Evolutionary conservation across 2,888 invertebrate genomes (phyloP), one percentile per base, ranked within the genome.

Genomic region (Taenaris catops): DNA sequence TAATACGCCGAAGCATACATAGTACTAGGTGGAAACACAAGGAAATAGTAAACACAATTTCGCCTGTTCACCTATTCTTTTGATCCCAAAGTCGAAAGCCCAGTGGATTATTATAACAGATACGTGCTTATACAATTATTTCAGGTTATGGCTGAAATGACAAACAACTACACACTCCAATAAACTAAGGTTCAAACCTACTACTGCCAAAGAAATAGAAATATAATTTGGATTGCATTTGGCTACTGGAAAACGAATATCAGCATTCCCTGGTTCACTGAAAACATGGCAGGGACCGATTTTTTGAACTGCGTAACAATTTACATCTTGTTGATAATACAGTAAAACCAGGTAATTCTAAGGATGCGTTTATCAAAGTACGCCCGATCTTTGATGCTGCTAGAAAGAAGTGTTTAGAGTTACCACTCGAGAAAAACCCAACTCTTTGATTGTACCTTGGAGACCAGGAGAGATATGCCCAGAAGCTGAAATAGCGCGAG

Each of bases 291-390:
- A 3, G 53, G 29, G 49, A 53, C 25, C 42, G 50, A 3, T 51
- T 50, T 49, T 48, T 53, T 41, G 47, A 46, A 33, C 4, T 48
- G 12, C 46, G 47, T 4, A 50, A 48, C 26, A 48, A 36, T 50
- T 47, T 50, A 41, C 50, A 51, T 8, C 36, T 51, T 9, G 42
- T 53, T 24, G 51, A 51, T 20, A 50, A 48, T 26, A 47, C 42
- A 14, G 35, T 1, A 40, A 47, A 39, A 18, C 48, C 53, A 24
- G 27, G 23, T 19, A 4, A 9, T 44, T 49, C 35, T 34, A 44
- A 46, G 31, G 49, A 54, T 41, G 47, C 20, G 27, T 49, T 52
- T 41, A 27, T 24, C 25, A 52, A 52, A 52, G 54, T 54, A 3
- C 37, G 51, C 18, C 54, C 51, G 6, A 49, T 53, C 5, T 55